These are phyloP conservation scores for Gasterosteus nipponicus DNA, from an alignment of 2,113 vertebrate genomes.

Conservation along the genomic window DNA sequence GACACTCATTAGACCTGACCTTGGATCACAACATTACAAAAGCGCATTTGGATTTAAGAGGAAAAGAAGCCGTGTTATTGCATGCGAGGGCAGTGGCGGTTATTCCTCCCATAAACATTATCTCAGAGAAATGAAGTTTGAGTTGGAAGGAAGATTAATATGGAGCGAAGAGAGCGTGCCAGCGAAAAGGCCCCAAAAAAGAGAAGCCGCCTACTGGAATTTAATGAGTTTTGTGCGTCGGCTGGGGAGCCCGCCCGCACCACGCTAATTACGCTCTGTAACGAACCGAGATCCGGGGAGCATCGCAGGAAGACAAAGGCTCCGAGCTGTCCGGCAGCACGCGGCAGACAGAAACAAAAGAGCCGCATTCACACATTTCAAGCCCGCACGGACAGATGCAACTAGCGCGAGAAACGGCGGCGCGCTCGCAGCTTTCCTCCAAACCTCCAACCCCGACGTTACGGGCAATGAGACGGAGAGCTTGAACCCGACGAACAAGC, in stretches of 20 bases:
- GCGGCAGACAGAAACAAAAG: constrained; percentile 59
- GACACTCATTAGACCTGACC: constrained; percentile 68
- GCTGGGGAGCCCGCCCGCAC: constrained; percentile 71
- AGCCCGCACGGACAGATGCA: constrained; percentile 41
- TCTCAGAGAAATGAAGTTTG: constrained; percentile 75
- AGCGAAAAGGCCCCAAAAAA: constrained; percentile 30
- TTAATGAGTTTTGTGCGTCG: constrained; percentile 78
- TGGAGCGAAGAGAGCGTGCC: constrained; percentile 65
- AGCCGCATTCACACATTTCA: constrained; percentile 64
- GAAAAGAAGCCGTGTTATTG: constrained; percentile 38
- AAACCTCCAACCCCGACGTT: constrained; percentile 46
- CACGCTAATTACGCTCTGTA: constrained; percentile 75
- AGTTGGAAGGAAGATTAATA: constrained; percentile 74
- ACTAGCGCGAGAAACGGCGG: constrained; percentile 30
- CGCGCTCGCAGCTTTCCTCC: constrained; percentile 24
- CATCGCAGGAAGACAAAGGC: constrained; percentile 69
- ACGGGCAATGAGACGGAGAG: constrained; percentile 64
- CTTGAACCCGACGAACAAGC: constrained; percentile 52
- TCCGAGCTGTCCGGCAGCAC: constrained; percentile 57
- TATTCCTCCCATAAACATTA: constrained; percentile 71
- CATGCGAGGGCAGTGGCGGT: constrained; percentile 56
- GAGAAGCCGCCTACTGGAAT: constrained; percentile 67
- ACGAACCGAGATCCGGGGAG: constrained; percentile 73
- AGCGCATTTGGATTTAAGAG: constrained; percentile 35
- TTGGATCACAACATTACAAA: constrained; percentile 54